These are phyloP conservation scores for Sebastes hubbsi DNA, from an alignment of 2,797 vertebrate species.

Conservation along the genomic window DNA sequence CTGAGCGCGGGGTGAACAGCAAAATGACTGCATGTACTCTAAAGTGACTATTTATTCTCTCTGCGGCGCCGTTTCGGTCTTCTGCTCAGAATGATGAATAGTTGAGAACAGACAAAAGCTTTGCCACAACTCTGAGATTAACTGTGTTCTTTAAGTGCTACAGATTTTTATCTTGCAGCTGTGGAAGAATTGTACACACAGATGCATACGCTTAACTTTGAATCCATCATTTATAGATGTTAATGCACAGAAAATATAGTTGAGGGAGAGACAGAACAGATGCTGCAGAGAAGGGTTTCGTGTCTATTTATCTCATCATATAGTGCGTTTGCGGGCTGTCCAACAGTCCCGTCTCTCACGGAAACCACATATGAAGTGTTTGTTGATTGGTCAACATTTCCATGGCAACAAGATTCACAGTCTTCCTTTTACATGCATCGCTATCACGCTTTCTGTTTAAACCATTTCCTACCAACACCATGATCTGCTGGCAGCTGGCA, in stretches of 20 bases:
- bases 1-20: not conserved
- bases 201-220: not conserved
- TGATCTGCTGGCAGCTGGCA: no score
- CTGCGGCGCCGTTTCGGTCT: not conserved
- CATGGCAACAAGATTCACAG: not conserved
- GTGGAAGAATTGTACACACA: not conserved
- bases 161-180: not conserved
- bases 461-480: not conserved
- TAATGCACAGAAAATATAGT: not conserved
- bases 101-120: not conserved
- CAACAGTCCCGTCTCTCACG: not conserved
- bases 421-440: not conserved
- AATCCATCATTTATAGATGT: not conserved
- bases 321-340: not conserved
- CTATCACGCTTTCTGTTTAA: not conserved
- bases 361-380: conserved; percentile 35
- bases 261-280: not conserved
- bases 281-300: not conserved
- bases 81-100: not conserved
- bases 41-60: not conserved
- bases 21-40: conserved; percentile 4
- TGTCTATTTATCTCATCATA: not conserved
- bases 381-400: conserved; percentile 33
- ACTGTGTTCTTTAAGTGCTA: not conserved
- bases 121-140: not conserved